A percentile compares a stretch with the other conserved stretches of the same genome.
phyloP scores from a whole-genome alignment of 2,113 vertebrate species.

The Anarrhichthys ocellatus region DNA sequence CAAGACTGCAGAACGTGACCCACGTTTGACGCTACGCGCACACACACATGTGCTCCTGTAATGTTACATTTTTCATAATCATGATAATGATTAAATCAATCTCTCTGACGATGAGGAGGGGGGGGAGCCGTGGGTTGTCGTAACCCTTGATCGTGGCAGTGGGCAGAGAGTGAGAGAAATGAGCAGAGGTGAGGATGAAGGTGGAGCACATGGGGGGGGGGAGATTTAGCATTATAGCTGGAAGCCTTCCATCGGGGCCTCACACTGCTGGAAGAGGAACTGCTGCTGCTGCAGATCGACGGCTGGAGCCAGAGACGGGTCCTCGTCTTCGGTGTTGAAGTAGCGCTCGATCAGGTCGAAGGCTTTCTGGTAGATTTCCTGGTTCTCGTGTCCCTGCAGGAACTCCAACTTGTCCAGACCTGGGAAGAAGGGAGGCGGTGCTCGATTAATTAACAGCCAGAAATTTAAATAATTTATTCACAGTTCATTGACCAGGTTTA shows the following conservation, averaged over 20 bases:
- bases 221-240: slow-evolving; percentile 90
- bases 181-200: slow-evolving; percentile 64
- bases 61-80: slow-evolving; percentile 68
- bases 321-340: slow-evolving; percentile 96
- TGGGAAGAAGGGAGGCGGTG: slow-evolving; percentile 57
- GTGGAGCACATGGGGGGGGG: slow-evolving; percentile 42
- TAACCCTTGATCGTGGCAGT: slow-evolving; percentile 74
- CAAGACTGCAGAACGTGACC: slow-evolving; percentile 75
- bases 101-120: slow-evolving; percentile 56
- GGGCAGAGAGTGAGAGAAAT: slow-evolving; percentile 75
- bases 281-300: slow-evolving; percentile 98
- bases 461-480: not conserved
- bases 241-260: slow-evolving; percentile 98
- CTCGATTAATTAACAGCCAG: not conserved
- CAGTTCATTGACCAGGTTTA: not conserved
- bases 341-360: slow-evolving; percentile 99
- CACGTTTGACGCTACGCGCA: slow-evolving; percentile 61
- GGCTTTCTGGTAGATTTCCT: slow-evolving; percentile 99
- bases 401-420: slow-evolving; percentile 98
- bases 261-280: slow-evolving; percentile 98
- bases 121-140: slow-evolving; percentile 26
- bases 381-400: slow-evolving; percentile 97
- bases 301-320: slow-evolving; percentile 92
- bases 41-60: slow-evolving; percentile 72
- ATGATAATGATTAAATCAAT: slow-evolving; percentile 68